A percentile compares a stretch with the other conserved stretches of the same genome.
phyloP scores from a whole-genome alignment of 2,888 invertebrate genomes.

The Agrypnus murinus region DNA sequence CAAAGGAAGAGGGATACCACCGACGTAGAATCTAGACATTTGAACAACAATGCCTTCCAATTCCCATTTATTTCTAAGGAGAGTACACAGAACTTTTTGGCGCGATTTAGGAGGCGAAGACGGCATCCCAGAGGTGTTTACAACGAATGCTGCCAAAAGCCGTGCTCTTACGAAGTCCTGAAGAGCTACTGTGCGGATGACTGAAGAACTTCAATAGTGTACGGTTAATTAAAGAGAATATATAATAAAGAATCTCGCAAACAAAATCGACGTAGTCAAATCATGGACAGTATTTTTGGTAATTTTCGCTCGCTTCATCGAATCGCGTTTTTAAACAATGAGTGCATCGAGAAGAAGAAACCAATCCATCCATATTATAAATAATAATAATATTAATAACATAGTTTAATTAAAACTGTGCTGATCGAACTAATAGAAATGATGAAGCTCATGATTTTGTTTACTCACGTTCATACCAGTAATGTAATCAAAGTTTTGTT shows the following conservation, averaged over 20 bases:
- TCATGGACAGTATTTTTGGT: too few species aligned
- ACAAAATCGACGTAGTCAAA: background rate
- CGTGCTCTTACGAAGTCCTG: constrained; percentile 64
- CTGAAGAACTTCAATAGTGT: background rate
- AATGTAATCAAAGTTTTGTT: background rate
- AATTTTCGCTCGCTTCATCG: too few species aligned
- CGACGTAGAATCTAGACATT: background rate
- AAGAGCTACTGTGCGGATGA: constrained; percentile 61
- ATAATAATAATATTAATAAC: too few species aligned
- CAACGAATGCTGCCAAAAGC: constrained; percentile 66
- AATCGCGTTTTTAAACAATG: too few species aligned
- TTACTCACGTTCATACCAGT: constrained; percentile 1
- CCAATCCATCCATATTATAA: too few species aligned
- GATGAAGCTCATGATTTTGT: constrained; percentile 1
- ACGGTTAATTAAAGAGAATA: background rate
- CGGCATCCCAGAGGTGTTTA: constrained; percentile 63
- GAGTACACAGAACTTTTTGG: constrained; percentile 59
- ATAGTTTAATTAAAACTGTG: background rate
- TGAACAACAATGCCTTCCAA: constrained; percentile 10
- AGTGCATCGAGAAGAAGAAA: background rate
- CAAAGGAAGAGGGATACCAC: constrained; percentile 28
- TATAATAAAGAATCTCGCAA: background rate
- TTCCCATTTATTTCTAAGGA: constrained; percentile 58
- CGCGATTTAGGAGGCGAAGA: constrained; percentile 54
- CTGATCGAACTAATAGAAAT: background rate